Conservation (phyloP, 2,113 vertebrate species). For the Blennius ocellaris region DNA sequence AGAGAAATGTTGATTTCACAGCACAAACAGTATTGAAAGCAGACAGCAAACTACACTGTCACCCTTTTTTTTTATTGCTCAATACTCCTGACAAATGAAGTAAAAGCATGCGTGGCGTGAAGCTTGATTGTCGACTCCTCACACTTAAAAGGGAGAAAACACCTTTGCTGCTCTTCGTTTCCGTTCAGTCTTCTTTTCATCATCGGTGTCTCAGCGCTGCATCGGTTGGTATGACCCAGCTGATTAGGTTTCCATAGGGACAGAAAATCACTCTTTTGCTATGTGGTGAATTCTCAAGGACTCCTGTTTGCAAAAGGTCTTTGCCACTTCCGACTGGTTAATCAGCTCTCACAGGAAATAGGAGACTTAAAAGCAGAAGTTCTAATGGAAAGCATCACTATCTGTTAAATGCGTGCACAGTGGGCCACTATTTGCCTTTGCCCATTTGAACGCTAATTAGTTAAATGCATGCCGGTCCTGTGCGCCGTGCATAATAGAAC, state of each 20-base stretch:
- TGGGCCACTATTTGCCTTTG: too few relatives aligned
- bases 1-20: background rate
- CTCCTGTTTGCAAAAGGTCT: constrained; percentile 23
- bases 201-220: constrained; percentile 10
- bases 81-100: constrained; percentile 8
- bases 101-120: constrained; percentile 16
- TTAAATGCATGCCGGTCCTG: too few relatives aligned
- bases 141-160: constrained; percentile 1
- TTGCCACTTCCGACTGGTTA: constrained; percentile 65
- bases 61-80: background rate
- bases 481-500: too few relatives aligned
- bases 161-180: constrained; percentile 4
- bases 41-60: background rate
- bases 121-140: background rate
- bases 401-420: too few relatives aligned
- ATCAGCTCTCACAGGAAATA: constrained; percentile 34
- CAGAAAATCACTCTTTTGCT: constrained; percentile 42
- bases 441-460: too few relatives aligned
- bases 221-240: constrained; percentile 26
- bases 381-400: too few relatives aligned
- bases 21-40: background rate
- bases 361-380: too few relatives aligned
- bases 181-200: background rate
- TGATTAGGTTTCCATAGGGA: constrained; percentile 69
- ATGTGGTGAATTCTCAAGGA: constrained; percentile 64